Base-by-base conservation (phyloP, 2,797 vertebrate species). In the Coranthus polyacanthus region DNA sequence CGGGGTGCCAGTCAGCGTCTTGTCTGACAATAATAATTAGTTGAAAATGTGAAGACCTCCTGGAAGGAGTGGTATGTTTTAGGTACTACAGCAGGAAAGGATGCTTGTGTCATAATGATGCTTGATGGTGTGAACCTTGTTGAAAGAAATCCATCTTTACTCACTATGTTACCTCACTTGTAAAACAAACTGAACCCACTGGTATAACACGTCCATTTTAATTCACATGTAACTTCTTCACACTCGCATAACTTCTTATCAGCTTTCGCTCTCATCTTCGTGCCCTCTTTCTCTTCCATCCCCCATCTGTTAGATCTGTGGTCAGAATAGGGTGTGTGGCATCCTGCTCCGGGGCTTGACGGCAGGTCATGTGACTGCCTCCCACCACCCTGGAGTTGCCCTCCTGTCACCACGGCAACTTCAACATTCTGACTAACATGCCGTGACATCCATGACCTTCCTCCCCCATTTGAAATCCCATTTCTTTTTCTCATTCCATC, bases 361-460 rank as follows among this genome's bases (percentile, higher is more conserved):
- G 68, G 56, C 11, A 29, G 75, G 71, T 86, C 88, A 89, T 21
- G 54, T 86, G 84, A 89, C 78, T 20, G 18, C 72, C 67, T 80
- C 81, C 81, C 75, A 81, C 79, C 81, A 75, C 77, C 74, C 38
- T 68, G 39, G 49, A 4, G 20, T 75, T 81, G 55, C 74, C 63
- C 66, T 75, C 75, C 72, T 85, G 85, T 90, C 85, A 85, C 81
- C 77, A 78, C 36, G 29, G 79, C 58, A 84, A 79, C 75, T 42
- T 83, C 65, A 47, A 59, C 74, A 39, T 79, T 79, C 53, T 79
- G 80, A 81, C 83, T 88, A 87, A 91, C 77, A 47, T 61, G 84
- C 58, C 54, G 22, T 66, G 88, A 89, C 89, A 88, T 78, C 75
- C 26, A 20, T 65, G 79, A 83, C 85, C 83, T 67, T 76, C 75